Evolutionary conservation across 2,797 vertebrate species (phyloP).

Genomic region (Perdix hodgsoniae): DNA sequence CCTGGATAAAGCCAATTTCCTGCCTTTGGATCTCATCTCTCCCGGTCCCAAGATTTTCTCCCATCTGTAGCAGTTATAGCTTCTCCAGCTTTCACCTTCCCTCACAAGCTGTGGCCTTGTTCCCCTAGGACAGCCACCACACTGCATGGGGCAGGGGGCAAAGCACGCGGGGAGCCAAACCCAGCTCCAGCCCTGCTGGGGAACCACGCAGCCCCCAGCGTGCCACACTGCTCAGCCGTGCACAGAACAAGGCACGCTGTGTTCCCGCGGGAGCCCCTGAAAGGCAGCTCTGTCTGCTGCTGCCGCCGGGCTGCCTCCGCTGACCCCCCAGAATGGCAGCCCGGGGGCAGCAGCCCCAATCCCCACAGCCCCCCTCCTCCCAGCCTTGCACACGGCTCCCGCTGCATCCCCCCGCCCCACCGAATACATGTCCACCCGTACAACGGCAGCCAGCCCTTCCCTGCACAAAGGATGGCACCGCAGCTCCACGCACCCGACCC

Average conservation of each 20-base stretch:
- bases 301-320: not conserved
- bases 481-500: slow-evolving; percentile 17
- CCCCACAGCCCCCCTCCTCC: not conserved
- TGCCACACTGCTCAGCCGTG: too few relatives aligned
- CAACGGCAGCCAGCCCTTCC: fast-evolving
- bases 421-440: fast-evolving
- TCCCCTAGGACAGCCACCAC: too few relatives aligned
- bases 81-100: not conserved
- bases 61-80: fast-evolving
- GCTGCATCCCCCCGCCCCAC: not conserved
- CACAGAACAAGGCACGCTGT: slow-evolving; percentile 53
- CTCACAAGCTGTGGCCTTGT: too few relatives aligned
- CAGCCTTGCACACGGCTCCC: too few relatives aligned
- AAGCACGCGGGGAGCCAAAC: not conserved
- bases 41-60: not conserved
- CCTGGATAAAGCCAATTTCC: not conserved
- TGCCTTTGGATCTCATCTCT: not conserved
- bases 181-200: not conserved
- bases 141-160: fast-evolving
- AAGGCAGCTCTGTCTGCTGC: slow-evolving; percentile 39
- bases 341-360: not conserved
- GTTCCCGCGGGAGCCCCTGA: slow-evolving; percentile 52
- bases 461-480: not conserved
- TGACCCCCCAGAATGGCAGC: not conserved
- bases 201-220: not conserved